Conservation (phyloP, 2,113 vertebrate species). For the Nesospiza acunhae region DNA sequence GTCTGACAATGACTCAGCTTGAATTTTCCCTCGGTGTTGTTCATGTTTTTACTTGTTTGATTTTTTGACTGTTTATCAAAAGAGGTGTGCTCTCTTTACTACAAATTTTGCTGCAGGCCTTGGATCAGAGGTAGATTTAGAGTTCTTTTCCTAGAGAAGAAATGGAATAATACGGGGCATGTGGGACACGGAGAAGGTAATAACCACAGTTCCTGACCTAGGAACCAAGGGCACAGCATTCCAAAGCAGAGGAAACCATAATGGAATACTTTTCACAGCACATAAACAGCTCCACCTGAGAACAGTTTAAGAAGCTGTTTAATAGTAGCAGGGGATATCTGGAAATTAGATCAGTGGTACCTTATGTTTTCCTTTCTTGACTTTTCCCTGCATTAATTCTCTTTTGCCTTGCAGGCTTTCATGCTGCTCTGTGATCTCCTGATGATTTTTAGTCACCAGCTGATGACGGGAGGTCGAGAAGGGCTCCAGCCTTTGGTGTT, state of each 20-base stretch:
- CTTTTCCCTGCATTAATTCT: background rate
- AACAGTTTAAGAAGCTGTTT: background rate
- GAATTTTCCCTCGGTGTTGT: background rate
- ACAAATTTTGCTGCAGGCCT: background rate
- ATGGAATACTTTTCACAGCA: background rate
- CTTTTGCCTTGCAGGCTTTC: constrained; percentile 84
- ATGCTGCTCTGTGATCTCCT: constrained; percentile 98
- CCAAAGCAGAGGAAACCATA: background rate
- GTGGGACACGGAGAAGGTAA: background rate
- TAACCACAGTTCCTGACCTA: background rate
- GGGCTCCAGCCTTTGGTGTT: constrained; percentile 95
- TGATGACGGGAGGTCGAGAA: constrained; percentile 90
- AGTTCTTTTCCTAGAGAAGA: background rate
- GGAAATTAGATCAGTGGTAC: background rate
- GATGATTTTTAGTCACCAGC: constrained; percentile 99
- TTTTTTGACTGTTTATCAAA: background rate
- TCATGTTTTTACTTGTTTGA: background rate
- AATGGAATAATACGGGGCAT: background rate
- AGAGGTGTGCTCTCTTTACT: background rate
- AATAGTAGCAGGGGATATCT: background rate
- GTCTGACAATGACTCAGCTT: background rate
- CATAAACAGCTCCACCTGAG: background rate
- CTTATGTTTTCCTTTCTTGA: background rate
- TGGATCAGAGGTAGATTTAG: background rate
- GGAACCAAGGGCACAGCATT: background rate